Evolutionary conservation across 2,113 vertebrate species (phyloP), one percentile per base, ranked within the genome.

Genomic region (Tretioscincus oriximinensis): DNA sequence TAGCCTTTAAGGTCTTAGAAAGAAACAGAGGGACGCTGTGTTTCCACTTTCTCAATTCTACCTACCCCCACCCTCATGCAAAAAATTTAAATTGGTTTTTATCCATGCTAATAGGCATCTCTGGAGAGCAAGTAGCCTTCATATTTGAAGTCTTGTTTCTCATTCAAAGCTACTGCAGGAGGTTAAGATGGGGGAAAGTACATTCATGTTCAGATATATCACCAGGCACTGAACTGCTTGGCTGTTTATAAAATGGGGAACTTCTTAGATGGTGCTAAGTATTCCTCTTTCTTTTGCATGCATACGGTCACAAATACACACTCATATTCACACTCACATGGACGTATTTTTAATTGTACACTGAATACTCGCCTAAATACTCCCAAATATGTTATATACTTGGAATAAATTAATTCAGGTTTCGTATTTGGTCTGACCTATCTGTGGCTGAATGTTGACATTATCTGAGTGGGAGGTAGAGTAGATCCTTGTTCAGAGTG

Each of bases 51-150:
- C 84, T 78, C 84, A 45, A 7, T 29, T 41, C 66, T 63, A 61
- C n/a, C 73, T 73, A 70, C 73, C 80, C 73, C 76, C 73, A 41
- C 35, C 35, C 35, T 41, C 85, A n/a, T 84, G 76, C 66, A 84
- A 81, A 29, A 86, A 61, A 66, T 69, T 73, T 73, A 70, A 80
- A 73, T 82, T 83, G 84, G 20, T 66, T 73, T 76, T 76, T 68
- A 70, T 51, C 63, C 67, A 64, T 80, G 91, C 86, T 81, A 84
- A 76, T 77, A 88, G 49, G 64, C 80, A 54, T 90, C 88, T 88
- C 65, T 76, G 73, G 81, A 88, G 81, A 28, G 45, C 21, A 68
- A 80, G 87, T 84, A 81, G 7, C 28, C 29, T 91, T 84, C 88
- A 63, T 35, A 49, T 92, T 74, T 85, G 31, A 82, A 82, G 45